Conservation (phyloP, 2,113 vertebrate species). For the Lagenorhynchus albirostris region DNA sequence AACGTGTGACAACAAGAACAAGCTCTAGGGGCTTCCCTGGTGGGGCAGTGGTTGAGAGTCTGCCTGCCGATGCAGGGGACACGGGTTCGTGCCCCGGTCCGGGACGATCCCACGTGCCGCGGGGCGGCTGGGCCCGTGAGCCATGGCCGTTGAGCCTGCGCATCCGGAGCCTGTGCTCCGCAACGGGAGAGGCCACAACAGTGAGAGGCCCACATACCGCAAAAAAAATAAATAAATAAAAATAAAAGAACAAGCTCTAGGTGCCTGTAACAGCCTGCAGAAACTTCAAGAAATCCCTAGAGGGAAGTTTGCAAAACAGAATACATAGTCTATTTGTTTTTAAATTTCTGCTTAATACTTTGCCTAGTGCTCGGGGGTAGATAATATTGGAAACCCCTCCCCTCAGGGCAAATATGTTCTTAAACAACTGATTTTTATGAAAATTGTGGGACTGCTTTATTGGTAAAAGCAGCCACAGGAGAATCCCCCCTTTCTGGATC, state of each 20-base stretch:
- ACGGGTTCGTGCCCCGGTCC: too few relatives aligned
- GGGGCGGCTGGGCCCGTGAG: too few relatives aligned
- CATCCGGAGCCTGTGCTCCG: too few relatives aligned
- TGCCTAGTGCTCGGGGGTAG: not conserved
- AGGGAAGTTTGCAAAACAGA: not conserved
- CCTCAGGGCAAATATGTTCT: not conserved
- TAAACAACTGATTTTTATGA: not conserved
- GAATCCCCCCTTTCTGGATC: not conserved
- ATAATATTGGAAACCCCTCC: not conserved
- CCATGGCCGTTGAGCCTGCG: too few relatives aligned
- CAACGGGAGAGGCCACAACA: too few relatives aligned
- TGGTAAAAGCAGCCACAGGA: not conserved
- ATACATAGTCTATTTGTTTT: not conserved
- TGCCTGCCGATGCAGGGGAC: too few relatives aligned
- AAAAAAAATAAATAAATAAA: too few relatives aligned
- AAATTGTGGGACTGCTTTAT: not conserved
- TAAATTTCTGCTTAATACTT: not conserved
- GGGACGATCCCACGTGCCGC: too few relatives aligned
- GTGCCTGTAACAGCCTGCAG: not conserved
- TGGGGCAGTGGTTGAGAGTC: too few relatives aligned
- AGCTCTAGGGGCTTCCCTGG: not conserved
- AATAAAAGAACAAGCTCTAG: not conserved
- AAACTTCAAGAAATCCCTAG: not conserved
- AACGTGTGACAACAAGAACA: accelerated
- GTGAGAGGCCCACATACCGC: too few relatives aligned